These are phyloP conservation scores for Zoanthus solanderi DNA, from an alignment of 92 coral and sea anemone genomes.

Conservation along the genomic window DNA sequence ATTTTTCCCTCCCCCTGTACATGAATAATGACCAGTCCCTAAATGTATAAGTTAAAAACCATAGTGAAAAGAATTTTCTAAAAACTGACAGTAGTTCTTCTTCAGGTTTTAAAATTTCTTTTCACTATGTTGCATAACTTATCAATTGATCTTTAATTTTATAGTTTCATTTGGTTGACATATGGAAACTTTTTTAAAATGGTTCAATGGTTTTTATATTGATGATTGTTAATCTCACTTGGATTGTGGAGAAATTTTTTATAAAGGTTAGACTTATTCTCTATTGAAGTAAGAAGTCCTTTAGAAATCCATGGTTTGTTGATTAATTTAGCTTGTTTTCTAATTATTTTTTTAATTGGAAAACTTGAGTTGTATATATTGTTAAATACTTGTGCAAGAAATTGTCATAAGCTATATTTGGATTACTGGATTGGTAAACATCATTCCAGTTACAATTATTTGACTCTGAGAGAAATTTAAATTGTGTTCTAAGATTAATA, in stretches of 20 bases:
- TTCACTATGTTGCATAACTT: too few species aligned
- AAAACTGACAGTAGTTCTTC: too few species aligned
- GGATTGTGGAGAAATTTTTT: constrained; percentile 23
- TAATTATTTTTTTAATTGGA: constrained; percentile 12
- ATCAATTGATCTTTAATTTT: too few species aligned
- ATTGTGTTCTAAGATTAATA: too few species aligned
- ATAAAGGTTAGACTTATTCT: constrained; percentile 5
- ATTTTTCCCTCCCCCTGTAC: too few species aligned
- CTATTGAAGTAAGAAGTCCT: background rate
- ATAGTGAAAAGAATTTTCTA: too few species aligned
- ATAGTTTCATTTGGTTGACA: too few species aligned
- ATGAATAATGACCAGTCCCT: too few species aligned
- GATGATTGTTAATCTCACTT: constrained; percentile 32
- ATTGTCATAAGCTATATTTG: constrained; percentile 17
- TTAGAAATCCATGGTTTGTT: constrained; percentile 33
- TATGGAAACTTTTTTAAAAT: background rate
- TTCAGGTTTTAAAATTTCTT: too few species aligned
- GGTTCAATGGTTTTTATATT: background rate
- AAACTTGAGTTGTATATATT: constrained; percentile 23
- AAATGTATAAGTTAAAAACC: too few species aligned
- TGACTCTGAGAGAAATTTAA: background rate
- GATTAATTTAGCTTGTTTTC: constrained; percentile 26
- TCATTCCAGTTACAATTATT: constrained; percentile 31
- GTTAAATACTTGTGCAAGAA: constrained; percentile 8
- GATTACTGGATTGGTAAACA: constrained; percentile 11